Percentiles rank a stretch among this genome's conserved stretches.
phyloP scores from a whole-genome alignment of 1,140 invertebrate species.

The Drosophila insularis region DNA sequence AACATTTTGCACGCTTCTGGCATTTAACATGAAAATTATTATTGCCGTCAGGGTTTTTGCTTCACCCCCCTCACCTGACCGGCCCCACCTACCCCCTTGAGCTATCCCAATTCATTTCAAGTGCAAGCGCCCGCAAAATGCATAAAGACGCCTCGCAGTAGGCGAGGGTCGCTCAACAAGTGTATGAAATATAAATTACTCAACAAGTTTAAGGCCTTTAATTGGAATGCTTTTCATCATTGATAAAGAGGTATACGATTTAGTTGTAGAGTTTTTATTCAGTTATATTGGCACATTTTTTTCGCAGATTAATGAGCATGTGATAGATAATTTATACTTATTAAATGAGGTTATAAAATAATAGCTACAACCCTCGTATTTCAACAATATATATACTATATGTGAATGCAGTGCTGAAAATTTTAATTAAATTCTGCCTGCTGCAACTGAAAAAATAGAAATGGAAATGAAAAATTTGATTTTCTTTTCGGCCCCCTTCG shows the following conservation, averaged over 20 bases:
- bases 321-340: too few species aligned
- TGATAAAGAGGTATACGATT: too few species aligned
- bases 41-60: slow-evolving; percentile 24
- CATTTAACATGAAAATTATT: slow-evolving; percentile 39
- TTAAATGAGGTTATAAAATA: too few species aligned
- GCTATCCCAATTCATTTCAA: slow-evolving; percentile 7
- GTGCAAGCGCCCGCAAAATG: slow-evolving; percentile 12
- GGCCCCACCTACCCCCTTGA: too few species aligned
- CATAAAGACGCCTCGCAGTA: neutral
- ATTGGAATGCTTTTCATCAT: too few species aligned
- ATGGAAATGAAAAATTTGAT: neutral
- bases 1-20: slow-evolving; percentile 42
- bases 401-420: neutral
- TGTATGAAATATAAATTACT: neutral
- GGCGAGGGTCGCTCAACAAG: neutral
- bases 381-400: neutral
- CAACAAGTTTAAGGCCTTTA: too few species aligned
- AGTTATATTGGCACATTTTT: too few species aligned
- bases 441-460: slow-evolving; percentile 22
- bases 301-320: too few species aligned
- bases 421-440: slow-evolving; percentile 37
- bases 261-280: too few species aligned
- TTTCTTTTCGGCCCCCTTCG: neutral
- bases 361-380: neutral
- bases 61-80: too few species aligned